Percentiles rank a stretch among this genome's conserved stretches.
Evolutionary conservation across 92 coral and sea anemone species (phyloP).

Genomic region (Porites lobata): DNA sequence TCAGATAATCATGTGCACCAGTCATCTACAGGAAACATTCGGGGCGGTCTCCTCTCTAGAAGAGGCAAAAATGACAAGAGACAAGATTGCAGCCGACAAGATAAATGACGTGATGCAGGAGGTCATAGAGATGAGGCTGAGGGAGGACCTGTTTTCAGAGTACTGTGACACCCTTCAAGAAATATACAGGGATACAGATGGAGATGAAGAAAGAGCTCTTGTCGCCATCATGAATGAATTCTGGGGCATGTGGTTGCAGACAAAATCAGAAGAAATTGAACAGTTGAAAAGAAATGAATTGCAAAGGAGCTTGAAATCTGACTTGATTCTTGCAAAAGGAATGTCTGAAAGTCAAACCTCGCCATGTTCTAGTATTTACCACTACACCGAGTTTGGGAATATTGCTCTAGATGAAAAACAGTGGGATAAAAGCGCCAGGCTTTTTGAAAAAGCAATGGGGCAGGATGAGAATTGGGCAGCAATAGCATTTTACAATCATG

Average conservation of each 20-base stretch:
- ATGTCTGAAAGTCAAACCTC: neutral
- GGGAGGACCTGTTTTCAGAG: constrained; percentile 26
- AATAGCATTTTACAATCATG: constrained; percentile 40
- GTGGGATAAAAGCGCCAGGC: neutral
- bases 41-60: constrained; percentile 1
- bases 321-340: neutral
- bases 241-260: constrained; percentile 53
- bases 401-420: neutral
- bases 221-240: constrained; percentile 27
- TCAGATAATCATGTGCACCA: constrained; percentile 16
- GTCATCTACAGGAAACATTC: constrained; percentile 8
- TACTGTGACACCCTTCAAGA: constrained; percentile 2
- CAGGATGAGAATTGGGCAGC: constrained; percentile 37
- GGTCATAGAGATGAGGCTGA: constrained; percentile 1
- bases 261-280: constrained; percentile 21
- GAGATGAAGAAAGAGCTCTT: constrained; percentile 18
- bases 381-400: constrained; percentile 32
- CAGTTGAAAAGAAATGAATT: neutral
- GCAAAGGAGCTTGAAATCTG: constrained; percentile 4
- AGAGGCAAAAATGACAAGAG: neutral
- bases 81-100: constrained; percentile 7
- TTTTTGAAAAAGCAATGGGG: constrained; percentile 19
- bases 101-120: constrained; percentile 11
- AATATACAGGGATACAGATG: constrained; percentile 9
- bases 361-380: constrained; percentile 34